Evolutionary conservation across 1,140 invertebrate genomes (phyloP), one percentile per base, ranked within the genome.

Genomic region (Drosophila yakuba): DNA sequence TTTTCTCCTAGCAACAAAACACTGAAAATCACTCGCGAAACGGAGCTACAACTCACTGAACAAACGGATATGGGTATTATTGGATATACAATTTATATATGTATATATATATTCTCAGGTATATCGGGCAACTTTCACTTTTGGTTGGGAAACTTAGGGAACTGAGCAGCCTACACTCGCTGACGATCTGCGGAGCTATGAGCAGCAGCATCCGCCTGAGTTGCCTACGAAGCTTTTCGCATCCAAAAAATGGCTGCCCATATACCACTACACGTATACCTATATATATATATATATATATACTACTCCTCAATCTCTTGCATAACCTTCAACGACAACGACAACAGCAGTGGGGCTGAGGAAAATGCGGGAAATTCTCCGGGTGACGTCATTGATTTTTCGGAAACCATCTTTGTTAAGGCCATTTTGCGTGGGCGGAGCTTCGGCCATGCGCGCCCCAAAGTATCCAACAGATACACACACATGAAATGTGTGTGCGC

Each of bases 171-270:
- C 91, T 92, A 79, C 74, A 92, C 91, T 92, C 91, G 91, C 84
- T 91, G 91, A 91, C 91, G 91, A 83, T 92, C 90, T 90, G 79
- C 83, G 89, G 74, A 90, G 86, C 91, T 92, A 81, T 92, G 91
- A 89, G 73, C 54, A 76, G 44, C 66, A 89, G 76, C 66, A 77
- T 69, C 73, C 74, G 72, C 45, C 41, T 72, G 58, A 64, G 83
- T 67, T 64, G 69, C 83, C 90, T 91, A 91, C 80, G 84, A 91
- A 91, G 90, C 86, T 90, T 81, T 69, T 54, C 59, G 38, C 62
- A 41, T 66, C 72, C 54, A 73, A 80, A 89, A 91, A 80, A 89
- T 89, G 80, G 50, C 50, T 52, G 50, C 50, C 50, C 48, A 51
- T 28, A n/a, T 39, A 10, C 35, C 11, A 14, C 11, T 12, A 39